phyloP scores from a whole-genome alignment of 2,888 invertebrate genomes.

The Philopedon plagiatum region DNA sequence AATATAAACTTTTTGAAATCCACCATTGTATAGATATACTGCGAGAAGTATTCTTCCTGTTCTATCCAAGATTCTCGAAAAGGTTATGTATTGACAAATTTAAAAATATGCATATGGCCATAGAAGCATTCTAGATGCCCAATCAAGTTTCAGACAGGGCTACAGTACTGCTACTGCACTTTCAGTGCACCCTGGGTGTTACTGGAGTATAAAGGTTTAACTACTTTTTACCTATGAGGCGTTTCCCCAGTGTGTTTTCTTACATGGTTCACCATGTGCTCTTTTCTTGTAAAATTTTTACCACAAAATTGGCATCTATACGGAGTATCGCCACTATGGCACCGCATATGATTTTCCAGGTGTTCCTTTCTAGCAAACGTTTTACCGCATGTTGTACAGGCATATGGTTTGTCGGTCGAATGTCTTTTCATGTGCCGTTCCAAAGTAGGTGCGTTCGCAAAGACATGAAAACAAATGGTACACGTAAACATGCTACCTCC shows the following conservation, averaged over 20 bases:
- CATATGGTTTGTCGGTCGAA: slow-evolving; percentile 88
- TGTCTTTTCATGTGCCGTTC: slow-evolving; percentile 87
- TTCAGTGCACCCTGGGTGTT: no score
- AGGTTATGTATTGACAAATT: no score
- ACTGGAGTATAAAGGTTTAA: no score
- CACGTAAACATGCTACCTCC: slow-evolving; percentile 84
- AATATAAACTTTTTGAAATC: no score
- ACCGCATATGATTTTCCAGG: slow-evolving; percentile 70
- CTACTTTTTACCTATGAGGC: slow-evolving; percentile 75
- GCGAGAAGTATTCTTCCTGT: no score
- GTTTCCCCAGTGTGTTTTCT: slow-evolving; percentile 84
- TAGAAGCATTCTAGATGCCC: no score
- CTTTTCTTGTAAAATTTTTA: slow-evolving; percentile 83
- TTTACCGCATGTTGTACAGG: slow-evolving; percentile 88
- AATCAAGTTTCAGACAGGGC: no score
- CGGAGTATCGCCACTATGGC: slow-evolving; percentile 88
- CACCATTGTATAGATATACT: no score
- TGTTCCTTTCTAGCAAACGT: slow-evolving; percentile 91
- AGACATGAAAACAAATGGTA: slow-evolving; percentile 81
- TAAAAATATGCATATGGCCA: no score
- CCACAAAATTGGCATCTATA: slow-evolving; percentile 82
- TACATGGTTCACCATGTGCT: slow-evolving; percentile 85
- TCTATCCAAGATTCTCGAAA: no score
- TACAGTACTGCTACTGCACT: no score
- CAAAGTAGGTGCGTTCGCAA: slow-evolving; percentile 78